Base-by-base conservation (phyloP, 1,140 invertebrate genomes). In the Acromyrmex charruanus region DNA sequence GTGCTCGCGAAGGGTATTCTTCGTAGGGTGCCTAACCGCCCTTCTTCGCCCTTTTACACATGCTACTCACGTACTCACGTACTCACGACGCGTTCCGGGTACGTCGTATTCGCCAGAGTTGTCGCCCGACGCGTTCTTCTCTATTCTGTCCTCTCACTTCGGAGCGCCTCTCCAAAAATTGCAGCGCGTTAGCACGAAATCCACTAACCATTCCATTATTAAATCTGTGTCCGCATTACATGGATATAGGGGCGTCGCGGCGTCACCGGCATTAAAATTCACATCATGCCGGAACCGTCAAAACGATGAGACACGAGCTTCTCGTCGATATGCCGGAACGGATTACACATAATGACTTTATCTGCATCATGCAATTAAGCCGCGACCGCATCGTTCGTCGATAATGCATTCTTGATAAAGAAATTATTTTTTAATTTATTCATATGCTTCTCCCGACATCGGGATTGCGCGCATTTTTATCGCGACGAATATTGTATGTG, bases 141-240 rank as follows among this genome's bases (percentile, higher is more conserved):
- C 68, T 79, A 77, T 53, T 66, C 53, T 21, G 58, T 49, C 16
- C 49, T 66, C 55, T 39, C 31, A 71, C 59, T 66, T 53, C 61
- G 49, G 16, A n/a, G 25, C 77, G 82, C 44, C 87, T 90, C 92
- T 93, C 92, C 90, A 93, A 93, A 94, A 95, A 95, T 95, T 94
- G 93, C 94, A 92, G 90, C 93, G 93, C 95, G 93, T 95, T 95
- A 94, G 93, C 90, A 90, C 93, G 93, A 93, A 94, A 95, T 94
- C 92, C 93, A 93, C 93, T 94, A 95, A 95, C 93, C 94, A 93
- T 94, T 94, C 92, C 93, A 95, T 95, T 95, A 95, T 95, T 95
- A 95, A 95, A 95, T 95, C 94, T 95, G 93, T 93, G 92, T 93
- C 92, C 92, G 92, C 90, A 90, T 92, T 93, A 91, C 90, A 51